These are phyloP conservation scores for Dolichotis patagonum DNA, from an alignment of 2,113 vertebrate species.

Conservation along the genomic window DNA sequence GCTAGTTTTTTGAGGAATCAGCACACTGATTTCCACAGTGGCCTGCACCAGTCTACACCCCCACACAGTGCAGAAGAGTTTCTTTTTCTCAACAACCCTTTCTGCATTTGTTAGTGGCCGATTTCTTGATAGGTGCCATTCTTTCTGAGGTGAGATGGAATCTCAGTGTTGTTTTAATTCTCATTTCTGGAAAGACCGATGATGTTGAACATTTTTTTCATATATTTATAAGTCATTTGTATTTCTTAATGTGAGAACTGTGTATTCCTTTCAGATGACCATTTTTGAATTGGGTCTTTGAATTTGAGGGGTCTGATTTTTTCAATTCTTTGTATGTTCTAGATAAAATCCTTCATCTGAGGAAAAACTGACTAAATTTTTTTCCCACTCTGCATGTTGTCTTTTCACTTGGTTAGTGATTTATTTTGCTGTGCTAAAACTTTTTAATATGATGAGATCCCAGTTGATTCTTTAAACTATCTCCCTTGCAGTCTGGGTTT, in stretches of 20 bases:
- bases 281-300: neutral
- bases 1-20: neutral
- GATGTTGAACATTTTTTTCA: neutral
- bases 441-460: too few species aligned
- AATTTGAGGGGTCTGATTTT: neutral
- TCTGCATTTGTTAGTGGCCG: neutral
- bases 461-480: neutral
- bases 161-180: neutral
- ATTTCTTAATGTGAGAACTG: neutral
- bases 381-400: neutral
- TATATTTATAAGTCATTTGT: neutral
- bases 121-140: neutral
- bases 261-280: too few species aligned
- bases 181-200: neutral
- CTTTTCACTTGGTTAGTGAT: neutral
- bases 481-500: neutral
- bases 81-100: accelerated
- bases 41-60: too few species aligned
- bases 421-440: neutral
- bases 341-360: neutral
- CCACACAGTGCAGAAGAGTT: neutral
- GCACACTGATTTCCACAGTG: neutral
- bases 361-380: neutral
- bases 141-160: neutral
- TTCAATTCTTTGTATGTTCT: neutral